phyloP scores from a whole-genome alignment of 2,888 invertebrate species.

The Gastracanthus pulcherrimus region DNA sequence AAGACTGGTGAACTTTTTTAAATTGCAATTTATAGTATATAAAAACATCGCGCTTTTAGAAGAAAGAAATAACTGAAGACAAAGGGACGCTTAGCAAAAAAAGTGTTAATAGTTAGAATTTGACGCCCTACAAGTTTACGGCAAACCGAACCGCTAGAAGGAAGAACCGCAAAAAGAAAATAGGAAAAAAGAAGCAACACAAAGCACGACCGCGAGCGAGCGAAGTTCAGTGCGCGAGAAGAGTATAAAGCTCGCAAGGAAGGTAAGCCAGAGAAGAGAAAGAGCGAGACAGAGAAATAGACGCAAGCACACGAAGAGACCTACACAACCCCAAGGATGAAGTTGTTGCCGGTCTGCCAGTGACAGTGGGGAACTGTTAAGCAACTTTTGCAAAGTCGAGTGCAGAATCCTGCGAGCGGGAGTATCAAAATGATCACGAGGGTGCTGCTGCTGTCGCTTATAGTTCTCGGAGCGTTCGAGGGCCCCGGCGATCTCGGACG shows the following conservation, averaged over 20 bases:
- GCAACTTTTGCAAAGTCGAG: background rate
- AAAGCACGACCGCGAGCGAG: background rate
- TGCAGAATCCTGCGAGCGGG: constrained; percentile 2
- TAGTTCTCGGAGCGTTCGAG: constrained; percentile 70
- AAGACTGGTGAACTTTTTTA: background rate
- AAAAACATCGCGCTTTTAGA: too few species aligned
- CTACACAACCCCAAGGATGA: constrained; percentile 23
- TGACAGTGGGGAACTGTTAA: background rate
- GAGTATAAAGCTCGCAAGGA: background rate
- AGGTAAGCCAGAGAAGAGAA: background rate
- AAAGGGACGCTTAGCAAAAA: constrained; percentile 1
- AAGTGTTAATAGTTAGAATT: constrained; percentile 23
- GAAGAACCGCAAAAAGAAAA: background rate
- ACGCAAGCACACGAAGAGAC: too few species aligned
- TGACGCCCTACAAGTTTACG: constrained; percentile 20
- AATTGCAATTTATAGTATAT: too few species aligned
- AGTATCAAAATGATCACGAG: constrained; percentile 69
- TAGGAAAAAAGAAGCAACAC: background rate
- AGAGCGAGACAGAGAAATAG: background rate
- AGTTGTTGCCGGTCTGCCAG: constrained; percentile 6
- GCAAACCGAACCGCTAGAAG: background rate
- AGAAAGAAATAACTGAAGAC: too few species aligned
- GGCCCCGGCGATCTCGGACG: background rate
- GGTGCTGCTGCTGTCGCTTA: constrained; percentile 69
- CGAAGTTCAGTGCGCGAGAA: constrained; percentile 7